Conservation (phyloP, 2,888 invertebrate species). For the Podabrus alpinus region DNA sequence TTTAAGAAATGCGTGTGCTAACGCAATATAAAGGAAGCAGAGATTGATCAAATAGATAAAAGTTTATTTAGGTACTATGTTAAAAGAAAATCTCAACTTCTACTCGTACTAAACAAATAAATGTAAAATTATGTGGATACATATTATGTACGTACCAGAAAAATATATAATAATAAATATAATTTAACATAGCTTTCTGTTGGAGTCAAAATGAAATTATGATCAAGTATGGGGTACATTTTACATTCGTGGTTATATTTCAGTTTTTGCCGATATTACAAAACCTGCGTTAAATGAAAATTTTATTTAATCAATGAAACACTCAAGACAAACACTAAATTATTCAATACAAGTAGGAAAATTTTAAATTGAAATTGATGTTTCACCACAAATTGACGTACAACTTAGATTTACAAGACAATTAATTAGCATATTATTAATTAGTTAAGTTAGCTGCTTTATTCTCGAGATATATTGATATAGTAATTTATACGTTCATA, state of each 20-base stretch:
- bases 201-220: background rate
- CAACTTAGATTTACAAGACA: background rate
- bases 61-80: background rate
- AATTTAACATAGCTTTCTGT: background rate
- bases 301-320: background rate
- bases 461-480: background rate
- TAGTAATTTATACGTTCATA: background rate
- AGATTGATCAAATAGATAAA: constrained; percentile 4
- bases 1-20: constrained; percentile 2
- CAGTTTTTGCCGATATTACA: background rate
- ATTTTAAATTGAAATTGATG: background rate
- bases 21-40: background rate
- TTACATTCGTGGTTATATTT: background rate
- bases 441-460: background rate
- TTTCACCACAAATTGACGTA: background rate
- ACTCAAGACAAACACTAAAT: background rate
- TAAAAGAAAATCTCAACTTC: background rate
- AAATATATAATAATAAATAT: background rate
- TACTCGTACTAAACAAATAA: background rate
- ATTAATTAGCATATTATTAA: background rate
- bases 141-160: background rate
- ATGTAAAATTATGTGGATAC: background rate
- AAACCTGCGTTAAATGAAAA: background rate
- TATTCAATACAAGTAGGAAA: background rate
- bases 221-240: background rate